Percentiles rank a stretch among this genome's conserved stretches.
Evolutionary conservation across 2,113 vertebrate genomes (phyloP).

Genomic region (Semicossyphus pulcher): DNA sequence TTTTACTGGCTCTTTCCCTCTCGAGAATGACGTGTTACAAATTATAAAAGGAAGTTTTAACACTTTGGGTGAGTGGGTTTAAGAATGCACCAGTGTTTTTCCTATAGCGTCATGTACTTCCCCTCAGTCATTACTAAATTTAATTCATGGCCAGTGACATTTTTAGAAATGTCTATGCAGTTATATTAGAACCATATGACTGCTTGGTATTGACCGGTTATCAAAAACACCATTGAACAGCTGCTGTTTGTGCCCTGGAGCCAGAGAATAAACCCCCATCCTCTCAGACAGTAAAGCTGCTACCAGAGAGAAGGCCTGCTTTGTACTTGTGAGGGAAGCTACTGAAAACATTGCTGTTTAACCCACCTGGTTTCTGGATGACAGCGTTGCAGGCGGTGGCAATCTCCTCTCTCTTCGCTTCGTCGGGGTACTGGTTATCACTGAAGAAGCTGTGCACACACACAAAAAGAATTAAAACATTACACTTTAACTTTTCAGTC

Average conservation of each 20-base stretch:
- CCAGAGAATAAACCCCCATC: no score
- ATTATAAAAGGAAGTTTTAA: no score
- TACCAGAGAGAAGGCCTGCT: no score
- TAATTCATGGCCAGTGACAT: not conserved
- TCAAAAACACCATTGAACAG: no score
- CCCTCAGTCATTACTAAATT: not conserved
- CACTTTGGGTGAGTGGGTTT: no score
- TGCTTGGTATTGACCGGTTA: no score
- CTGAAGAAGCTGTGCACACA: conserved; percentile 91
- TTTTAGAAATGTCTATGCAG: not conserved
- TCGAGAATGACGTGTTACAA: no score
- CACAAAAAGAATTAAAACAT: not conserved
- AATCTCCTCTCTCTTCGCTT: conserved; percentile 98
- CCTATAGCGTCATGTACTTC: no score
- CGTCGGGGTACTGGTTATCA: conserved; percentile 98
- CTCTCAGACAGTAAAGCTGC: no score
- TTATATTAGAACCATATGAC: not conserved
- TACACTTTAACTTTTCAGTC: not conserved
- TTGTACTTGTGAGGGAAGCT: no score
- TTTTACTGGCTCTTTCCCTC: no score
- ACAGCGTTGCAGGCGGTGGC: conserved; percentile 97
- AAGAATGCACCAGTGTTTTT: not conserved
- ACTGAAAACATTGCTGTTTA: not conserved
- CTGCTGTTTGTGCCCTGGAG: no score
- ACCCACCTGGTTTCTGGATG: conserved; percentile 96